Percentiles rank a stretch among this genome's conserved stretches.
These are phyloP conservation scores for Anolis sagrei DNA, from an alignment of 2,113 vertebrate species.

Conservation along the genomic window DNA sequence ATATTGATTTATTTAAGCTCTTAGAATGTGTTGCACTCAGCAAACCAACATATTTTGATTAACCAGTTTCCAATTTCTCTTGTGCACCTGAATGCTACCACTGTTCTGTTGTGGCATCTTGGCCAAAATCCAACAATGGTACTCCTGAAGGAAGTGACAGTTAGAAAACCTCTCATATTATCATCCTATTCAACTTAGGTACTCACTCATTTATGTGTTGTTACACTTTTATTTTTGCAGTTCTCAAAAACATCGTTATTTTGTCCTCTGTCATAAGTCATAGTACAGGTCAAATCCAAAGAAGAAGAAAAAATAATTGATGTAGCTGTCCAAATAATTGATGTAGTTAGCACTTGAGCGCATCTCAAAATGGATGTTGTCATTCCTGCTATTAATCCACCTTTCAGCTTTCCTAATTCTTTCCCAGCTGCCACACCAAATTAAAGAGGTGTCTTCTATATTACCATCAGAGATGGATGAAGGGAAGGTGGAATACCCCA, in stretches of 20 bases:
- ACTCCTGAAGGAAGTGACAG: background rate
- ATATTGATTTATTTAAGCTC: background rate
- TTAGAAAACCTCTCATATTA: background rate
- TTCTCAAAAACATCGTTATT: background rate
- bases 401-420: background rate
- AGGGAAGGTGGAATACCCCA: background rate
- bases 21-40: background rate
- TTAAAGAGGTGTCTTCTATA: conserved; percentile 1
- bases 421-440: background rate
- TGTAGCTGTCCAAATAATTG: background rate
- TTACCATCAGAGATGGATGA: background rate
- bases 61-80: background rate
- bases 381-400: background rate
- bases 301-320: conserved; percentile 1
- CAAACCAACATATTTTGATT: background rate
- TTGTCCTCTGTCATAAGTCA: background rate
- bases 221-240: background rate
- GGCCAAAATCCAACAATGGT: background rate
- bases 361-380: conserved; percentile 8
- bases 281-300: background rate
- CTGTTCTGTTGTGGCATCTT: too few species aligned
- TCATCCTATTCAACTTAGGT: background rate
- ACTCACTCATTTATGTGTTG: background rate
- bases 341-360: conserved; percentile 13
- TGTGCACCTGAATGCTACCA: background rate